phyloP scores from a whole-genome alignment of 2,797 vertebrate species.

The Gambusia yucatana region DNA sequence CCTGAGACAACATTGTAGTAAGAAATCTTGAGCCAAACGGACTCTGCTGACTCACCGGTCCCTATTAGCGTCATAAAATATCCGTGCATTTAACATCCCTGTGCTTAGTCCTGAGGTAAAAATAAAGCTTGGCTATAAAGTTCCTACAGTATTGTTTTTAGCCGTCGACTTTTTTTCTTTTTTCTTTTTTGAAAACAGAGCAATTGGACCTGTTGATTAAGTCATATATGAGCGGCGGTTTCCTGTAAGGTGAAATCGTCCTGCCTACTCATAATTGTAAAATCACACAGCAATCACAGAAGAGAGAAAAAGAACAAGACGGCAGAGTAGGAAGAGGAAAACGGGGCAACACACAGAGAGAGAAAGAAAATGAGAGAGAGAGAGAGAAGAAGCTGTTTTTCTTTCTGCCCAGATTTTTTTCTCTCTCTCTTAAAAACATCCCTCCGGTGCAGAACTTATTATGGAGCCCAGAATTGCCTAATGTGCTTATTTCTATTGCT shows the following conservation, averaged over 20 bases:
- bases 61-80: neutral
- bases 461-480: constrained; percentile 78
- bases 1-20: neutral
- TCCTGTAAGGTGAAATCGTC: constrained; percentile 55
- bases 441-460: constrained; percentile 76
- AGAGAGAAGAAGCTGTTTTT: constrained; percentile 55
- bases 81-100: neutral
- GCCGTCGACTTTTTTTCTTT: constrained; percentile 31
- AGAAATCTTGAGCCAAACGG: neutral
- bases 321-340: constrained; percentile 1
- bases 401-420: constrained; percentile 65
- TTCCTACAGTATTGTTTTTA: constrained; percentile 32
- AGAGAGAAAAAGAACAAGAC: constrained; percentile 33
- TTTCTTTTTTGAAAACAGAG: constrained; percentile 4
- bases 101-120: neutral
- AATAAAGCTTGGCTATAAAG: neutral
- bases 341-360: neutral
- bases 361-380: neutral
- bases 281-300: constrained; percentile 70
- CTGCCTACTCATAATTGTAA: constrained; percentile 72
- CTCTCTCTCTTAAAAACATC: constrained; percentile 69
- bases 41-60: neutral
- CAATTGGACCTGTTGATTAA: constrained; percentile 59
- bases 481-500: constrained; percentile 79
- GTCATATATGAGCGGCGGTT: constrained; percentile 64